Conservation (phyloP, 1,140 invertebrate species). For the Akabosia matsudoensis region DNA sequence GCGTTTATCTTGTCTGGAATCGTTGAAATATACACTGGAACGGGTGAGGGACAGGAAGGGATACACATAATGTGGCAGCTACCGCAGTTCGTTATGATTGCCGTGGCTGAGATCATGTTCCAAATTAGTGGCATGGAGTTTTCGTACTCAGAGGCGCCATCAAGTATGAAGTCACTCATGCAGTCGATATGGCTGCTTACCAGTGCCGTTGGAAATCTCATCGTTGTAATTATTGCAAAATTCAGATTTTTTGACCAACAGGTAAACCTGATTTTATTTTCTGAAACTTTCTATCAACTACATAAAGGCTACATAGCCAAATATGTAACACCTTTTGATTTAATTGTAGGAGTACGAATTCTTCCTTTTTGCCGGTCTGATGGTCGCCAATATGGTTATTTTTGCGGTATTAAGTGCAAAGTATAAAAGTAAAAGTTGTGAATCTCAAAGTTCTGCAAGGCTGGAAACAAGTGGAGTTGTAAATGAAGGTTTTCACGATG, state of each 20-base stretch:
- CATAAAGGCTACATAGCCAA: no score
- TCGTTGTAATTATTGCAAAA: slow-evolving; percentile 81
- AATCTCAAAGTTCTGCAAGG: neutral
- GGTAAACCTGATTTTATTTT: slow-evolving; percentile 53
- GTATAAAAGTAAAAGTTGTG: neutral
- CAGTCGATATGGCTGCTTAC: slow-evolving; percentile 85
- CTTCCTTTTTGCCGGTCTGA: slow-evolving; percentile 79
- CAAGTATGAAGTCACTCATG: slow-evolving; percentile 87
- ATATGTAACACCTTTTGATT: slow-evolving; percentile 32
- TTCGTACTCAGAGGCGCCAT: slow-evolving; percentile 59
- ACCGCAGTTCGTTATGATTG: slow-evolving; percentile 83
- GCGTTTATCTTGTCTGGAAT: slow-evolving; percentile 88
- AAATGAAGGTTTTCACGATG: neutral
- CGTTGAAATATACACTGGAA: slow-evolving; percentile 75
- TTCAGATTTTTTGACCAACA: slow-evolving; percentile 60
- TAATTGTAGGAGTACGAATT: slow-evolving; percentile 75
- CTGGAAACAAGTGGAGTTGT: neutral
- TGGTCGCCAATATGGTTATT: slow-evolving; percentile 74
- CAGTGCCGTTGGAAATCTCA: slow-evolving; percentile 82
- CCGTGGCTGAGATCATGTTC: slow-evolving; percentile 80
- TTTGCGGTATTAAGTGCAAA: slow-evolving; percentile 54
- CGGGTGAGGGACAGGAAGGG: slow-evolving; percentile 50
- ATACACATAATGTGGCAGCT: slow-evolving; percentile 73
- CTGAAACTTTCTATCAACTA: neutral
- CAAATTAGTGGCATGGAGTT: slow-evolving; percentile 50